phyloP scores from a whole-genome alignment of 2,888 invertebrate genomes.

The Boloria euphrosyne region DNA sequence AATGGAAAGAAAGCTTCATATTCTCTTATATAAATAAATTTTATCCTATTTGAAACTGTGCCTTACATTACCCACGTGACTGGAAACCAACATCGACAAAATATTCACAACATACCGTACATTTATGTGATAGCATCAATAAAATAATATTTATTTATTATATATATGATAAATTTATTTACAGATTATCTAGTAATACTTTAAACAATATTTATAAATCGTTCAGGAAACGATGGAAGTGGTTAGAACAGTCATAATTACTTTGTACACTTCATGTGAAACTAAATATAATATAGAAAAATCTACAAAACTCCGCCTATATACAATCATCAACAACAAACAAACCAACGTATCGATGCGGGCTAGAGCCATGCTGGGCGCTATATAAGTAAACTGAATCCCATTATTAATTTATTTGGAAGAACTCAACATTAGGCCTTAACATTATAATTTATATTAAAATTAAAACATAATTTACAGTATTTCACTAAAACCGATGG shows the following conservation, averaged over 20 bases:
- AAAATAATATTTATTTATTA: slow-evolving; percentile 54
- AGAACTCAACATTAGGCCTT: slow-evolving; percentile 35
- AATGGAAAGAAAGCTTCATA: slow-evolving; percentile 18
- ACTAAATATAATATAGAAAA: slow-evolving; percentile 69
- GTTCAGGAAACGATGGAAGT: slow-evolving; percentile 60
- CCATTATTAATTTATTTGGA: slow-evolving; percentile 25
- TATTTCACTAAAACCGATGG: slow-evolving; percentile 58
- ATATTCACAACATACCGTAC: slow-evolving; percentile 35
- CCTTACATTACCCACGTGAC: slow-evolving; percentile 36
- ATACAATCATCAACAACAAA: slow-evolving; percentile 76
- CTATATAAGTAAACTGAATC: slow-evolving; percentile 14
- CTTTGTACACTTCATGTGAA: slow-evolving; percentile 77
- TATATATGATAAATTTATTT: slow-evolving; percentile 73
- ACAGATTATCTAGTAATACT: slow-evolving; percentile 80
- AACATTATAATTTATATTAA: slow-evolving; percentile 27
- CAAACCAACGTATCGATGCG: slow-evolving; percentile 54
- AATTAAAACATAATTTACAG: slow-evolving; percentile 49
- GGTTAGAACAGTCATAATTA: slow-evolving; percentile 67
- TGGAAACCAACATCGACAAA: slow-evolving; percentile 37
- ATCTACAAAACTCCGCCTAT: slow-evolving; percentile 78
- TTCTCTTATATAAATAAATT: slow-evolving; percentile 11
- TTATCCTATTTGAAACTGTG: slow-evolving; percentile 25
- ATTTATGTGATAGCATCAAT: slow-evolving; percentile 39
- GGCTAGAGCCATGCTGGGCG: neutral
- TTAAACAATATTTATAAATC: slow-evolving; percentile 79